Conservation (phyloP, 1,140 invertebrate genomes). For the Coboldia fuscipes region DNA sequence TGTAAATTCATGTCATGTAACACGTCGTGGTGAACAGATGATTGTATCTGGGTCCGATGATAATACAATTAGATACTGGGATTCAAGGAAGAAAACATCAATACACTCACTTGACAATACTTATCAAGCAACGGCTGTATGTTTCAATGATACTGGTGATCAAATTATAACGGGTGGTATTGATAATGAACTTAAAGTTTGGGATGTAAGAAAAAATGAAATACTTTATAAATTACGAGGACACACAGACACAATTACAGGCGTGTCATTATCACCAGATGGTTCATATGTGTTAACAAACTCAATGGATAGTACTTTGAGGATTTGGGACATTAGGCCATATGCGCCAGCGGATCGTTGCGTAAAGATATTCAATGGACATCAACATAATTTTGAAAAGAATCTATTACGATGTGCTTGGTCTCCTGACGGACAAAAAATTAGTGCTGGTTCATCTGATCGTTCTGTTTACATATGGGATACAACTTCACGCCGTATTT, state of each 20-base stretch:
- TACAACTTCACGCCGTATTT: constrained; percentile 67
- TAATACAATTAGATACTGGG: constrained; percentile 83
- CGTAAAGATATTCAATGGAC: constrained; percentile 77
- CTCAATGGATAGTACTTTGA: constrained; percentile 86
- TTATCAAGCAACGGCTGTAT: constrained; percentile 74
- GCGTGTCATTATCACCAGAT: constrained; percentile 77
- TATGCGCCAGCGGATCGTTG: constrained; percentile 78
- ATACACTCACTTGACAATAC: constrained; percentile 58
- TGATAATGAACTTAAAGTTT: constrained; percentile 96
- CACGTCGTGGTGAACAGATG: constrained; percentile 69
- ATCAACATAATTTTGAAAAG: constrained; percentile 98
- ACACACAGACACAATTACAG: constrained; percentile 89
- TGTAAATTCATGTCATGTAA: constrained; percentile 66
- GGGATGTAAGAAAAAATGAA: constrained; percentile 87
- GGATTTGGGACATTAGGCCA: constrained; percentile 62
- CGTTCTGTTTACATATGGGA: constrained; percentile 96
- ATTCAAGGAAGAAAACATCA: constrained; percentile 56
- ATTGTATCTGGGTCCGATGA: constrained; percentile 92
- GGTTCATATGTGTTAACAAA: constrained; percentile 90
- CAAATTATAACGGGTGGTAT: constrained; percentile 80
- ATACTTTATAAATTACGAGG: constrained; percentile 66
- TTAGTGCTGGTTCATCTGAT: constrained; percentile 82
- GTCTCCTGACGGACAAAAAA: constrained; percentile 70
- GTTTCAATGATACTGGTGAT: constrained; percentile 91
- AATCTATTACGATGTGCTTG: constrained; percentile 73